phyloP scores from a whole-genome alignment of 2,113 vertebrate genomes.

The Melanerpes formicivorus region DNA sequence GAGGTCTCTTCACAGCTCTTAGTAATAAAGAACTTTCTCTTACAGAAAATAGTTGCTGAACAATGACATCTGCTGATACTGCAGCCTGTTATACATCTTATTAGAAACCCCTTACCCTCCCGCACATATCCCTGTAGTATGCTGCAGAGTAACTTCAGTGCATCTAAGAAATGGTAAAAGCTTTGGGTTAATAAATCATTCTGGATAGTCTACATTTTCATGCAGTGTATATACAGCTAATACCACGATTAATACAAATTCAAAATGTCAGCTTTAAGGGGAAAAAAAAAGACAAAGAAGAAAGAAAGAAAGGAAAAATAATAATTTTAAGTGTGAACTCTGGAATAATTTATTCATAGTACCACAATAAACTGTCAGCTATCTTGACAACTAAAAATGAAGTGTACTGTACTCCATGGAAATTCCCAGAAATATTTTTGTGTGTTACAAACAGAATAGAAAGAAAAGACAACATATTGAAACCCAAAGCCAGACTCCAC shows the following conservation, averaged over 20 bases:
- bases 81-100: not conserved
- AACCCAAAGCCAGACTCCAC: constrained; percentile 27
- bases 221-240: not conserved
- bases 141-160: constrained; percentile 15
- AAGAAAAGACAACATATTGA: constrained; percentile 35
- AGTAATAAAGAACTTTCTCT: constrained; percentile 3
- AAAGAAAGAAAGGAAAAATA: not conserved
- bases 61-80: constrained; percentile 32
- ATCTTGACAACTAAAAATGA: constrained; percentile 64
- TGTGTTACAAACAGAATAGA: constrained; percentile 14
- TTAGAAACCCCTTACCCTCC: not conserved
- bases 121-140: not conserved
- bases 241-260: constrained; percentile 27
- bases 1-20: not conserved
- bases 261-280: constrained; percentile 21
- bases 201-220: constrained; percentile 19
- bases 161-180: constrained; percentile 39
- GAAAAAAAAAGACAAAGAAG: not conserved
- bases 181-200: constrained; percentile 59
- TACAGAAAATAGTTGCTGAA: constrained; percentile 21
- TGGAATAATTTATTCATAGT: constrained; percentile 65
- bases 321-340: constrained; percentile 31
- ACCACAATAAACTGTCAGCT: constrained; percentile 46
- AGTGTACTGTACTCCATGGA: constrained; percentile 16
- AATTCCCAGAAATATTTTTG: constrained; percentile 20